phyloP scores from a whole-genome alignment of 2,888 invertebrate genomes.

The Hedychridium roseum region DNA sequence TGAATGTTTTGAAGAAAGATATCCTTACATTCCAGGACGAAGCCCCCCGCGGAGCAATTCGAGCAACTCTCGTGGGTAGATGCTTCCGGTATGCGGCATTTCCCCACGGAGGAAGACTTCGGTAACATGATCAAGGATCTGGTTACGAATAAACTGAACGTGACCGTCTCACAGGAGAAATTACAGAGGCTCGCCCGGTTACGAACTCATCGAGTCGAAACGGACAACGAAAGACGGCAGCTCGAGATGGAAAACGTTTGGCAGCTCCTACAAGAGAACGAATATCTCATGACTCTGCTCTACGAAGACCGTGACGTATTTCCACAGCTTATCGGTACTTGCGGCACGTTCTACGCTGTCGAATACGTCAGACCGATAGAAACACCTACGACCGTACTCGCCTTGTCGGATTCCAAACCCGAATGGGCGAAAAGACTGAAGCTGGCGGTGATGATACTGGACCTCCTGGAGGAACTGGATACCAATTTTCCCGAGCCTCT shows the following conservation, averaged over 20 bases:
- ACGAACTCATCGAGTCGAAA: conserved; percentile 64
- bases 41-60: conserved; percentile 57
- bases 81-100: conserved; percentile 63
- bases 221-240: conserved; percentile 57
- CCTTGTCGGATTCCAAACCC: conserved; percentile 66
- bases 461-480: conserved; percentile 70
- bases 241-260: conserved; percentile 71
- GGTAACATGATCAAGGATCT: conserved; percentile 66
- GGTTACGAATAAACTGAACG: conserved; percentile 67
- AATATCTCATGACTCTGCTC: conserved; percentile 71
- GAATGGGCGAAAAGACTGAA: conserved; percentile 70
- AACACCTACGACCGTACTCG: conserved; percentile 66
- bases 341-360: conserved; percentile 73
- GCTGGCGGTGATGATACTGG: conserved; percentile 70
- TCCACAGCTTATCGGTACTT: conserved; percentile 70
- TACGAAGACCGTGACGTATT: conserved; percentile 71
- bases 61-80: conserved; percentile 64
- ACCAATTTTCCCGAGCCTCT: conserved; percentile 69
- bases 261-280: conserved; percentile 72
- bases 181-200: conserved; percentile 65
- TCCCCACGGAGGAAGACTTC: conserved; percentile 68
- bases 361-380: conserved; percentile 70
- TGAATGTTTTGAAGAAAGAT: neutral
- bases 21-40: conserved; percentile 38
- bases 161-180: conserved; percentile 65